A percentile compares a stretch with the other conserved stretches of the same genome.
Evolutionary conservation across 2,888 invertebrate species (phyloP).

Genomic region (Digitonthophagus gazella): DNA sequence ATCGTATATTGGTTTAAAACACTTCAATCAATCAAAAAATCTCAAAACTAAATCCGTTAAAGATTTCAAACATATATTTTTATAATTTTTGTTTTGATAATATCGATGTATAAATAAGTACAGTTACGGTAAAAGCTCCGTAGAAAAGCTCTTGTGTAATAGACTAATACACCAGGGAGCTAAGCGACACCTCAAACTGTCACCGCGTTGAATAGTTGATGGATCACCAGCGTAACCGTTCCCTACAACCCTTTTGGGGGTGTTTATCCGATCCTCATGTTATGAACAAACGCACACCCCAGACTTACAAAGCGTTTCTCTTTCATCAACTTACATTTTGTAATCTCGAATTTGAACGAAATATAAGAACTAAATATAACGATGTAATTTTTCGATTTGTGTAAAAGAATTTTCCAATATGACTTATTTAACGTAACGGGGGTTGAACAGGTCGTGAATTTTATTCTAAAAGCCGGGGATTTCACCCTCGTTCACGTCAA

Average conservation of each 20-base stretch:
- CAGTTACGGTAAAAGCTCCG: neutral
- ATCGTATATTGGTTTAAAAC: neutral
- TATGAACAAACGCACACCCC: neutral
- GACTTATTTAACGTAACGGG: slow-evolving; percentile 31
- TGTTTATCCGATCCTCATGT: neutral
- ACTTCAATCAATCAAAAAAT: neutral
- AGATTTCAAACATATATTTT: too few relatives aligned
- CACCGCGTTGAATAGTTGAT: neutral
- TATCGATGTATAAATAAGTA: neutral
- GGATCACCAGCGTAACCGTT: neutral
- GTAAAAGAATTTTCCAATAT: neutral
- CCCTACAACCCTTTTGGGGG: neutral
- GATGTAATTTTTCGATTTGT: neutral
- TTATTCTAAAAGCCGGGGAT: slow-evolving; percentile 37
- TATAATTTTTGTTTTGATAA: neutral
- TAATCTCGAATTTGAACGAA: too few relatives aligned
- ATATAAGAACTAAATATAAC: too few relatives aligned
- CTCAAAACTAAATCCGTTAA: too few relatives aligned
- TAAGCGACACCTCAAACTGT: neutral
- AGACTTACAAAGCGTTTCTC: neutral
- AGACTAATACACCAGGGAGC: neutral
- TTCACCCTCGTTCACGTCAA: slow-evolving; percentile 47
- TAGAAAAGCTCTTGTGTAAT: neutral
- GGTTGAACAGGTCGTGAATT: slow-evolving; percentile 45
- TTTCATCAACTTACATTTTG: too few relatives aligned